Base-by-base conservation (phyloP, 2,888 invertebrate genomes). In the Coecobrya sp. region DNA sequence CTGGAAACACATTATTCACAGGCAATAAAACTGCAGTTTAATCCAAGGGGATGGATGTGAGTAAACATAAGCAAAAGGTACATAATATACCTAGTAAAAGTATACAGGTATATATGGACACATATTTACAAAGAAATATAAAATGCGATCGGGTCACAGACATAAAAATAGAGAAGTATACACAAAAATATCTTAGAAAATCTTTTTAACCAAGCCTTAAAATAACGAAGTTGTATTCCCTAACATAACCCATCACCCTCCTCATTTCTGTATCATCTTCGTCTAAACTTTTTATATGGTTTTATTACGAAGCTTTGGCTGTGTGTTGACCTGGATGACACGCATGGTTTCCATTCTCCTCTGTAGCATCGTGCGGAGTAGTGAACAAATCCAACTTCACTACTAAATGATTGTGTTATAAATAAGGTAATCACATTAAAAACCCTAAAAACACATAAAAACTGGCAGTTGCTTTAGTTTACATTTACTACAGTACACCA, bases 351-450 rank as follows among this genome's bases (percentile, higher is more conserved):
- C 68, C 30, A 16, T 30, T 27, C 68, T 16, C 68, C 2, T 68
- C 30, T 27, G 13, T 30, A 13, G 8, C 30, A 16, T 10, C 30
- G 30, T 30, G 30, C n/a, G 16, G 13, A 25, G 62, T 62, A 16
- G 73, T 73, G 42, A 73, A 27, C 10, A 76, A 76, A 76, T 76
- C 76, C 76, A 49, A 49, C 49, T 76, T 76, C 49, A 76, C 49
- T 49, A 76, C 76, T 76, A 88, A 88, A 42, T 85, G 81, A 88
- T 88, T 55, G 27, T 79, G 84, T 55, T 89, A 84, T 89, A 89
- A 89, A 89, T 89, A 89, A 89, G 84, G 89, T 89, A 89, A 89
- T 89, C 89, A 89, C 89, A 89, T 89, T 89, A 89, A 89, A 89
- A 89, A 70, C 84, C 59, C 84, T 59, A 65, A 89, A 88, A 85